Evolutionary conservation across 2,888 invertebrate species (phyloP).

Genomic region (Dryomyza anilis): DNA sequence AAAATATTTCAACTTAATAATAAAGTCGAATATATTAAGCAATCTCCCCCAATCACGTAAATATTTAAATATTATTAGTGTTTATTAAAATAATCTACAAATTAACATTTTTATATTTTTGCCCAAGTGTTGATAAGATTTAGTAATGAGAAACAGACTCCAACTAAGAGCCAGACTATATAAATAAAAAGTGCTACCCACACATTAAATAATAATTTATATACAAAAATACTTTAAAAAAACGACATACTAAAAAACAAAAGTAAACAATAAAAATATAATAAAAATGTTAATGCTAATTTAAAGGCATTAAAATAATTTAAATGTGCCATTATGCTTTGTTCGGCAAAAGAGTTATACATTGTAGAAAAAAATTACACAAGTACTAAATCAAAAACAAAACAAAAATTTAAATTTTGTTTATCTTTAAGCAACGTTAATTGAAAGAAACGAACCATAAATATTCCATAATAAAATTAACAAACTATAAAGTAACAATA

Average conservation of each 20-base stretch:
- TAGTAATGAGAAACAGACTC: too few relatives aligned
- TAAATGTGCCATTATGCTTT: conserved; percentile 7
- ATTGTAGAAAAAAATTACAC: background rate
- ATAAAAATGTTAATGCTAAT: conserved; percentile 1
- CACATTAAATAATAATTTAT: background rate
- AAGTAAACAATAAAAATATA: background rate
- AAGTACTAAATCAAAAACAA: background rate
- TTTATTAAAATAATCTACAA: too few relatives aligned
- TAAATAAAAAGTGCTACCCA: background rate
- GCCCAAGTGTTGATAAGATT: too few relatives aligned
- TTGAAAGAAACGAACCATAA: conserved; percentile 40
- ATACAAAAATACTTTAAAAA: background rate
- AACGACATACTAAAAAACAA: background rate
- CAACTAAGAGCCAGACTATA: background rate
- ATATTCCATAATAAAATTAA: conserved; percentile 50
- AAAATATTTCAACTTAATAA: too few relatives aligned
- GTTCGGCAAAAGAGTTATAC: background rate
- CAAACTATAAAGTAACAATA: conserved; percentile 32
- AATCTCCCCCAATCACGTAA: too few relatives aligned
- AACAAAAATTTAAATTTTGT: background rate
- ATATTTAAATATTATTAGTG: too few relatives aligned
- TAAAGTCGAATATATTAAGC: too few relatives aligned
- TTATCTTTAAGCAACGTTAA: background rate
- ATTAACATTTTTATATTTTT: too few relatives aligned
- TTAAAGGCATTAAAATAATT: conserved; percentile 2